phyloP scores from a whole-genome alignment of 2,888 invertebrate species.

The Nomada hirtipes region DNA sequence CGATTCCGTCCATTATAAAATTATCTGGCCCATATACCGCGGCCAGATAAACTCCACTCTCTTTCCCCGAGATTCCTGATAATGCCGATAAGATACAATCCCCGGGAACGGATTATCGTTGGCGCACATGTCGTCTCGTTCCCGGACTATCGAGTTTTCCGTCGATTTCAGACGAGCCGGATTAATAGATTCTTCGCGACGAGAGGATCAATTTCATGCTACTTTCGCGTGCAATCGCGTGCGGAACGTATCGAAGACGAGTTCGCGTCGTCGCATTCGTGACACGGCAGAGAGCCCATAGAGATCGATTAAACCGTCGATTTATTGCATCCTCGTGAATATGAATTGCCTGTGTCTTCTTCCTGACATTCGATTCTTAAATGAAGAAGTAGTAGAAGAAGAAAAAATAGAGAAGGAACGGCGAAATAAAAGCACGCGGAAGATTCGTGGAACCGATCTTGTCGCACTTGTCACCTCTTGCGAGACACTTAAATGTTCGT shows the following conservation, averaged over 20 bases:
- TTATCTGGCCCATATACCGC: constrained; percentile 67
- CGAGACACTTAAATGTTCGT: constrained; percentile 13
- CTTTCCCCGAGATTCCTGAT: constrained; percentile 71
- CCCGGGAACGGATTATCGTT: constrained; percentile 64
- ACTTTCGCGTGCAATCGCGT: constrained; percentile 22
- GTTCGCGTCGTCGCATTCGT: constrained; percentile 7
- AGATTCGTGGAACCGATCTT: constrained; percentile 22
- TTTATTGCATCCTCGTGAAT: constrained; percentile 12
- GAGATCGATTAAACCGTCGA: constrained; percentile 9
- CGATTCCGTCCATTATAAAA: constrained; percentile 60
- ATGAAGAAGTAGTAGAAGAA: no score
- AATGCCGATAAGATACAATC: constrained; percentile 72
- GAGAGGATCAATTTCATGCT: constrained; percentile 17
- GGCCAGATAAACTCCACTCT: constrained; percentile 60
- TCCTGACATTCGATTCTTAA: no score
- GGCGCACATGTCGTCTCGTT: constrained; percentile 59
- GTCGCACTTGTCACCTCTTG: constrained; percentile 34
- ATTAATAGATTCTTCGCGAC: constrained; percentile 55
- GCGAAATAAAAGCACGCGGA: not conserved
- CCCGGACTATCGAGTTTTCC: constrained; percentile 53
- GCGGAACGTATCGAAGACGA: constrained; percentile 11
- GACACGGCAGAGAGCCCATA: no score
- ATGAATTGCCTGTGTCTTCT: not conserved
- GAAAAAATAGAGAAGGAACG: not conserved
- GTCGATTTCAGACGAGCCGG: constrained; percentile 55